Percentiles rank a stretch among this genome's conserved stretches.
Evolutionary conservation across 2,888 invertebrate genomes (phyloP).

Genomic region (Tachina grossa): DNA sequence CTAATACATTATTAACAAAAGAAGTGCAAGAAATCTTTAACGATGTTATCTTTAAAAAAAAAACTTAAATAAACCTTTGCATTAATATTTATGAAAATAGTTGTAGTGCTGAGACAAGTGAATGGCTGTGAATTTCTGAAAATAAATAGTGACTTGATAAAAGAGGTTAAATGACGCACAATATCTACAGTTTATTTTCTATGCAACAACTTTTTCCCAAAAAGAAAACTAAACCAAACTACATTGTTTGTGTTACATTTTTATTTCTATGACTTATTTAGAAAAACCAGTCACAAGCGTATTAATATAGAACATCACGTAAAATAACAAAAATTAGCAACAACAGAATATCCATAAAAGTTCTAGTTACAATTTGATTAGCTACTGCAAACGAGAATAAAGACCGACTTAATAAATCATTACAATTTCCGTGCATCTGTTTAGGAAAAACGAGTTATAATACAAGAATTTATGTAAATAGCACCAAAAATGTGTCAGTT

Average conservation of each 20-base stretch:
- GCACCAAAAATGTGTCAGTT: no score
- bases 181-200: not conserved
- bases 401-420: no score
- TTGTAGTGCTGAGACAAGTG: not conserved
- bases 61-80: slow-evolving; percentile 14
- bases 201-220: not conserved
- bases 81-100: not conserved
- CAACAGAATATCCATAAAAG: not conserved
- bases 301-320: not conserved
- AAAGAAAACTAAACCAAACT: not conserved
- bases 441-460: no score
- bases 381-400: no score
- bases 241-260: not conserved
- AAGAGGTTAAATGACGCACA: not conserved
- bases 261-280: not conserved
- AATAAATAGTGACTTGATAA: not conserved
- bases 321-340: not conserved
- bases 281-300: not conserved
- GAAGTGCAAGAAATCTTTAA: slow-evolving; percentile 5
- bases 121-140: not conserved
- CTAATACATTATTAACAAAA: slow-evolving; percentile 13
- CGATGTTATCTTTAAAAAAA: not conserved
- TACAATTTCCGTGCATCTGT: no score
- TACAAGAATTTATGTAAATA: no score
- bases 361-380: not conserved